Base-by-base conservation (phyloP, 2,113 vertebrate species). In the Clupea harengus region DNA sequence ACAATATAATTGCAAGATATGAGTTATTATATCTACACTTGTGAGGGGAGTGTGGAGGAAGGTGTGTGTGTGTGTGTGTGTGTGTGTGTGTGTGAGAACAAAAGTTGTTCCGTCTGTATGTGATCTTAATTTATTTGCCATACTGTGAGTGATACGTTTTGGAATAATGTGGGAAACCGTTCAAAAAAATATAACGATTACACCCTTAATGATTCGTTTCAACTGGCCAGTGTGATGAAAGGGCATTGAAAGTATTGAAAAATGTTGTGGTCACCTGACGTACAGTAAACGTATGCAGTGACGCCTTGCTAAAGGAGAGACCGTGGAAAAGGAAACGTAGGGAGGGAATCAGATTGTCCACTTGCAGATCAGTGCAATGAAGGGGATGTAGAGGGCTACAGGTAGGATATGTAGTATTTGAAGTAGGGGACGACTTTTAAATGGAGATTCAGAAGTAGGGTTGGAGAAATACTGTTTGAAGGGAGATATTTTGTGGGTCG, bases 61-160 rank as follows among this genome's bases (percentile, higher is more conserved):
- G 10, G 44, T 81, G 67, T 45, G 17, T 47, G 46, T 82, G 45
- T 72, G 45, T 46, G 32, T 78, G 75, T 83, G 20, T 45, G 46
- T 8, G 49, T 75, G 44, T 45, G 83, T 82, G 49, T 88, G 85
- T 6, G 28, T 83, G 54, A 78, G 81, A 32, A 18, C 20, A 1
- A 60, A 54, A 60, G 54, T 22, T 3, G 4, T 67, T 5, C 9
- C 8, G 54, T 80, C 46, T 44, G 49, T 45, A 54, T n/a, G 47
- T 18, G 47, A 67, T 78, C 25, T 78, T 17, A 44, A 78, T 78
- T 39, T 39, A 44, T 72, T 72, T 72, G 10, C 64, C 64, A 28
- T 11, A 32, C 25, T 72, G 25, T 72, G 64, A 32, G 10, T 39
- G 2, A 39, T 39, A 39, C 39, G 39, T 39, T 39, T 39, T 22